phyloP scores from a whole-genome alignment of 2,888 invertebrate species.

The Hydraecia micacea region DNA sequence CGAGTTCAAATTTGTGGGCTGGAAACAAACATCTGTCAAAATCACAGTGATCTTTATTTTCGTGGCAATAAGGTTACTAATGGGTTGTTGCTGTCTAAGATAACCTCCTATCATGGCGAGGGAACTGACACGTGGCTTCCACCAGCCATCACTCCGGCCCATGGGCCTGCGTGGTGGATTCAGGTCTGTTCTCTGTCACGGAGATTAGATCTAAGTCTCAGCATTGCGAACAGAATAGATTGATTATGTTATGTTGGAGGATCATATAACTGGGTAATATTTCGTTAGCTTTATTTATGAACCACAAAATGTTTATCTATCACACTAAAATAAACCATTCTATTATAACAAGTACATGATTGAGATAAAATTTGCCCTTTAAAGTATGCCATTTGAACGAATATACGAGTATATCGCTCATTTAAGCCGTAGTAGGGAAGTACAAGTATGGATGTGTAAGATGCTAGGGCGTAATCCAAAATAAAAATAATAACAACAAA shows the following conservation, averaged over 20 bases:
- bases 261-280: not conserved
- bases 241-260: not conserved
- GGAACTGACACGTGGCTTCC: not conserved
- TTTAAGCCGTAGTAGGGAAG: not conserved
- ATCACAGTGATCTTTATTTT: not conserved
- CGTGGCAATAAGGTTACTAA: not conserved
- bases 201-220: not conserved
- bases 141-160: no score
- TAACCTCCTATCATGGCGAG: not conserved
- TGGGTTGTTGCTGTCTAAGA: not conserved
- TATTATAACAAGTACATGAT: constrained; percentile 4
- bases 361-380: constrained; percentile 40
- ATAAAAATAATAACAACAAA: not conserved
- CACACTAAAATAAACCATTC: constrained; percentile 18
- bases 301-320: constrained; percentile 22
- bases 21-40: not conserved
- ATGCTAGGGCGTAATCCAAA: no score
- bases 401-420: no score
- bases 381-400: constrained; percentile 4
- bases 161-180: not conserved
- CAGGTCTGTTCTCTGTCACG: not conserved
- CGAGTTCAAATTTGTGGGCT: not conserved
- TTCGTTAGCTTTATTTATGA: not conserved
- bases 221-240: not conserved
- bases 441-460: no score